These are phyloP conservation scores for Habroteleia sp. DNA, from an alignment of 2,888 invertebrate genomes.

Conservation along the genomic window DNA sequence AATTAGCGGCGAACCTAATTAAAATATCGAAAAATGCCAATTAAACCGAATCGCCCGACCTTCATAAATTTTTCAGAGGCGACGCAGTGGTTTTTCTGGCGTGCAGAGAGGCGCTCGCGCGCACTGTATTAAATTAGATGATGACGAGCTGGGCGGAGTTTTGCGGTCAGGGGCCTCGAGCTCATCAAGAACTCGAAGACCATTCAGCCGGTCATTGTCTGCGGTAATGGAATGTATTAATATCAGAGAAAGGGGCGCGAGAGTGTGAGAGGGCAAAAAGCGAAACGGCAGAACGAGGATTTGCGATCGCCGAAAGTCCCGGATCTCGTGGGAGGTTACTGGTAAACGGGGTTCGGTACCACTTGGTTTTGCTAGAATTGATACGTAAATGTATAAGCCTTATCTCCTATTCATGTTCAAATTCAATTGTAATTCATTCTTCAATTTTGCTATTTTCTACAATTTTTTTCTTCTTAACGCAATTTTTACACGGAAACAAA, in stretches of 20 bases:
- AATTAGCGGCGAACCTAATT: conserved; percentile 24
- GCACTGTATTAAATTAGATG: conserved; percentile 78
- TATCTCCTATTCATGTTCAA: conserved; percentile 62
- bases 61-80: conserved; percentile 50
- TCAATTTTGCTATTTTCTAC: too few species aligned
- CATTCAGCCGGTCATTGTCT: conserved; percentile 79
- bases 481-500: conserved; percentile 19
- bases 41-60: conserved; percentile 30
- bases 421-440: too few species aligned
- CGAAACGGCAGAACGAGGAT: conserved; percentile 44
- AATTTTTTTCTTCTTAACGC: too few species aligned
- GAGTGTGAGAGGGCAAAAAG: conserved; percentile 46
- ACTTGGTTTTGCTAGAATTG: conserved; percentile 66
- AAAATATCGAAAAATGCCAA: conserved; percentile 55
- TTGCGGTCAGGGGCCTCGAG: conserved; percentile 71
- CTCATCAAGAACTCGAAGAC: conserved; percentile 78
- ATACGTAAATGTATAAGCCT: conserved; percentile 66
- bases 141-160: conserved; percentile 69
- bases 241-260: conserved; percentile 72
- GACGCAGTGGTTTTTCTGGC: conserved; percentile 40
- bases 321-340: conserved; percentile 67
- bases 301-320: conserved; percentile 61
- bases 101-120: conserved; percentile 42
- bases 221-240: conserved; percentile 81
- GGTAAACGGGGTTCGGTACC: conserved; percentile 67